Conservation (phyloP, 2,888 invertebrate species). For the Timema cristinae region DNA sequence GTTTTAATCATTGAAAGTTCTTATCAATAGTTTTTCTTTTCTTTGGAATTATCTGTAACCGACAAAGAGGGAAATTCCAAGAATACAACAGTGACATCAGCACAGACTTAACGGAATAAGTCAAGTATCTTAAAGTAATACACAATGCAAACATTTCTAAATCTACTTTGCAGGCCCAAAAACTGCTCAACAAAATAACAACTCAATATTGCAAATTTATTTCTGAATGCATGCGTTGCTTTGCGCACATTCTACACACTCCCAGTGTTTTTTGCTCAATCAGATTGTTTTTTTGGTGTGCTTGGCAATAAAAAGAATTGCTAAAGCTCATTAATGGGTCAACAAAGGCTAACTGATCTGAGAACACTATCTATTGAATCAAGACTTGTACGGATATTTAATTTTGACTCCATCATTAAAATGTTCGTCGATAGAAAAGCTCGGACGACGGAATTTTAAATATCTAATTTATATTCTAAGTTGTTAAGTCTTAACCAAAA, state of each 20-base stretch:
- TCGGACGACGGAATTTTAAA: not conserved
- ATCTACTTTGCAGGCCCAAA: conserved; percentile 7
- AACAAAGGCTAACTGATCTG: not conserved
- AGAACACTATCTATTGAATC: not conserved
- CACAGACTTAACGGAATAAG: conserved; percentile 6
- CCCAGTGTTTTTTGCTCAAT: not conserved
- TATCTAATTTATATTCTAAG: no score
- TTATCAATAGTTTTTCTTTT: conserved; percentile 4
- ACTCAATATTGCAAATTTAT: conserved; percentile 1
- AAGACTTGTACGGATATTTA: not conserved
- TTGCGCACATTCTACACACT: conserved; percentile 3
- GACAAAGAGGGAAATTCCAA: conserved; percentile 1
- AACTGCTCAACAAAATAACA: conserved; percentile 8
- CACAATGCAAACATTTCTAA: not conserved
- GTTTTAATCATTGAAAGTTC: not conserved
- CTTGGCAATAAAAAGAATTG: conserved; percentile 7
- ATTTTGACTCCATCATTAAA: not conserved
- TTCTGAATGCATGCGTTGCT: conserved; percentile 1
- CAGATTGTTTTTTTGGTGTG: not conserved
- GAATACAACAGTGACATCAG: conserved; percentile 10
- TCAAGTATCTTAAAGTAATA: conserved; percentile 5
- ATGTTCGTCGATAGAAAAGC: not conserved
- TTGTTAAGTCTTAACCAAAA: no score
- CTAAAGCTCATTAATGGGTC: not conserved
- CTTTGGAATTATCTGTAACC: conserved; percentile 3